Conservation (phyloP, 1,140 invertebrate species). For the Macrobrachium nipponense region DNA sequence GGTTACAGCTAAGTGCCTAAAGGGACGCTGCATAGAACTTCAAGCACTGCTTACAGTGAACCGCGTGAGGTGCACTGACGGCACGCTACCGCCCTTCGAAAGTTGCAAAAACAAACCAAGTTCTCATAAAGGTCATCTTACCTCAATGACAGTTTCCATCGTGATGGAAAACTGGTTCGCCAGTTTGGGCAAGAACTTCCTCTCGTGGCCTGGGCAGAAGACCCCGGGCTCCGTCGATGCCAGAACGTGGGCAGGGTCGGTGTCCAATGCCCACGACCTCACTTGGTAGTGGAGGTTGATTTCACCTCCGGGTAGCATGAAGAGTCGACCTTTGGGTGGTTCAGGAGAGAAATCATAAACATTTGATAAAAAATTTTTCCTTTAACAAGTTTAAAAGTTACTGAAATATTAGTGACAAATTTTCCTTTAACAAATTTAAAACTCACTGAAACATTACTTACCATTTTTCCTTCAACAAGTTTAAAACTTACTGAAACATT, state of each 20-base stretch:
- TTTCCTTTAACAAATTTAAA: too few relatives aligned
- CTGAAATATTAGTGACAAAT: neutral
- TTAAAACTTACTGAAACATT: too few relatives aligned
- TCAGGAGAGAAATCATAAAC: neutral
- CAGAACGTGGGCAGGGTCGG: slow-evolving; percentile 44
- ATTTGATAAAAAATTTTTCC: neutral
- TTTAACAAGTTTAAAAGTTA: neutral
- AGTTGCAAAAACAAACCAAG: neutral
- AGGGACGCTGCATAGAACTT: too few relatives aligned
- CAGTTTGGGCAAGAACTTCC: slow-evolving; percentile 62
- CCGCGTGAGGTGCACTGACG: too few relatives aligned
- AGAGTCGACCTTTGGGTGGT: slow-evolving; percentile 56
- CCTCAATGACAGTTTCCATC: slow-evolving; percentile 65
- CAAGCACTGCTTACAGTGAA: too few relatives aligned
- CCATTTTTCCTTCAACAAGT: too few relatives aligned
- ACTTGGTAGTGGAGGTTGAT: slow-evolving; percentile 62
- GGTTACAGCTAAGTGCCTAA: too few relatives aligned
- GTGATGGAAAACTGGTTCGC: slow-evolving; percentile 65
- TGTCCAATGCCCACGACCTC: slow-evolving; percentile 46
- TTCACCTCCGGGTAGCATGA: slow-evolving; percentile 49
- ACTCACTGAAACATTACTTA: too few relatives aligned
- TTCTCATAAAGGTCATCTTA: slow-evolving; percentile 4
- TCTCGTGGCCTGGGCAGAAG: slow-evolving; percentile 59
- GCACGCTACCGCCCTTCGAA: too few relatives aligned
- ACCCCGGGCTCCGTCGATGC: slow-evolving; percentile 61